Percentiles rank a stretch among this genome's conserved stretches.
Conservation (phyloP, 2,113 vertebrate species). For the Periophthalmus modestus region DNA sequence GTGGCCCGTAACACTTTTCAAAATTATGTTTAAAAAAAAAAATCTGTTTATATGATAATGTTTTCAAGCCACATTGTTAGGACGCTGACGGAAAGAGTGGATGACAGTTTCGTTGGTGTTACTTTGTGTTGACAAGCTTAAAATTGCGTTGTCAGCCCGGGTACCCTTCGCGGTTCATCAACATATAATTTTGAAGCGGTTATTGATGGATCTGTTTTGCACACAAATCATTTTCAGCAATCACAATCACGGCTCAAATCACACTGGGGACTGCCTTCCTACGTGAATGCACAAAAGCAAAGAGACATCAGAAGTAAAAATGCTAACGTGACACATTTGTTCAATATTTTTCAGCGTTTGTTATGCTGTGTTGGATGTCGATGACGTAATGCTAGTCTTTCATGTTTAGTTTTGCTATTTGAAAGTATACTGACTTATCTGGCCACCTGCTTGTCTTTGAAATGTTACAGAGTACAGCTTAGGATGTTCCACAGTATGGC, state of each 20-base stretch:
- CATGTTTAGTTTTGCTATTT: no score
- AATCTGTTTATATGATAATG: constrained; percentile 12
- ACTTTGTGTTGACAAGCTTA: constrained; percentile 13
- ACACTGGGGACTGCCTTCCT: constrained; percentile 42
- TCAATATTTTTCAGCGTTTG: background rate
- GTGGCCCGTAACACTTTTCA: background rate
- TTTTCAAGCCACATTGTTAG: constrained; percentile 18
- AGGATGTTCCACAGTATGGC: no score
- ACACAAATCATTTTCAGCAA: constrained; percentile 41
- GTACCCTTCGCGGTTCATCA: constrained; percentile 41
- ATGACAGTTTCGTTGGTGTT: background rate
- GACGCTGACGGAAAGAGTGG: constrained; percentile 14
- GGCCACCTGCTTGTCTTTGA: no score
- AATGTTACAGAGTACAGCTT: no score
- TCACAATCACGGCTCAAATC: constrained; percentile 32
- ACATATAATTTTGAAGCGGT: constrained; percentile 23
- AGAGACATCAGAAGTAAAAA: background rate
- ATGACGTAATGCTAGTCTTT: no score
- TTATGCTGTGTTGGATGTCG: no score
- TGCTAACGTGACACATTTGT: background rate
- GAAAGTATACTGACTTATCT: no score
- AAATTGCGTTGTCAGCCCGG: constrained; percentile 1
- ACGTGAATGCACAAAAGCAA: constrained; percentile 9
- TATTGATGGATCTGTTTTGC: constrained; percentile 21
- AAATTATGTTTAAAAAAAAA: background rate